Percentiles rank a stretch among this genome's conserved stretches.
Evolutionary conservation across 35 echinoderm and acorn worm genomes (phyloP).

Genomic region (Anneissia japonica): DNA sequence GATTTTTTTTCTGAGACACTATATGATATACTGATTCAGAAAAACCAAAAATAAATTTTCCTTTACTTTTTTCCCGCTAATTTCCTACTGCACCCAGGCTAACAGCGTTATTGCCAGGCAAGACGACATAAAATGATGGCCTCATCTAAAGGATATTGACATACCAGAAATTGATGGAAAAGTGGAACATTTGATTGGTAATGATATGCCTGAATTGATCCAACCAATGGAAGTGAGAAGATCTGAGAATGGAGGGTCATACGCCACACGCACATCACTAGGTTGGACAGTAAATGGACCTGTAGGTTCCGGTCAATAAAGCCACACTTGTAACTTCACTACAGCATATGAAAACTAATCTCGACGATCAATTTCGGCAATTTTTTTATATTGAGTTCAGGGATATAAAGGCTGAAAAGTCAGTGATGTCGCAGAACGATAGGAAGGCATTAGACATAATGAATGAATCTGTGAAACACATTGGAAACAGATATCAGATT

Average conservation of each 20-base stretch:
- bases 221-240: no score
- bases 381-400: background rate
- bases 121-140: no score
- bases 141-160: no score
- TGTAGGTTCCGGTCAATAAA: background rate
- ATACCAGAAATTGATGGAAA: no score
- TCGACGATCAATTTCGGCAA: background rate
- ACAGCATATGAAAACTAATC: background rate
- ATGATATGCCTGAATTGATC: no score
- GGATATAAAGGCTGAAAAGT: background rate
- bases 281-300: conserved; percentile 62
- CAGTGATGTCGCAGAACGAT: background rate
- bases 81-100: no score
- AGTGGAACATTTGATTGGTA: no score
- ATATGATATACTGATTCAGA: no score
- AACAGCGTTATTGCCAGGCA: no score
- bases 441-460: background rate
- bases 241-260: conserved; percentile 14
- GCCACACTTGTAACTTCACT: background rate
- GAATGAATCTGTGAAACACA: background rate
- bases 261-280: conserved; percentile 29
- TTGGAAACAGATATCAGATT: background rate
- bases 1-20: no score
- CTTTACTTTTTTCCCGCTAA: no score
- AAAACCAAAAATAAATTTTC: no score